Base-by-base conservation (phyloP, 1,140 invertebrate genomes). In the Caenorhabditis brenneri region DNA sequence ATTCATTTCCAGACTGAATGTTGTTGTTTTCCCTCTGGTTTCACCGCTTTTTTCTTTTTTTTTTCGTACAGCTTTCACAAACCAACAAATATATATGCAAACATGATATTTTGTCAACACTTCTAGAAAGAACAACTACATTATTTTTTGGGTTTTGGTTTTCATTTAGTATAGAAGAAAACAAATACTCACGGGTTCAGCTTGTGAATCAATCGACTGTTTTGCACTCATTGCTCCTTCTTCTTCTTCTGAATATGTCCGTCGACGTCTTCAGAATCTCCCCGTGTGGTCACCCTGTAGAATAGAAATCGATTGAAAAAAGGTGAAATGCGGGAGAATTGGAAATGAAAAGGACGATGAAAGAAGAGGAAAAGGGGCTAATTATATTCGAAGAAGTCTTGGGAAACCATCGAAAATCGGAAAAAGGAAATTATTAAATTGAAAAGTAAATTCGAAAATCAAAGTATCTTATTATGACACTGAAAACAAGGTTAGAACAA, bases 171-270 rank as follows among this genome's bases (percentile, higher is more conserved):
- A 27, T 65, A 6, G 0, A 36, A 0, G 16, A 36, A 36, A 31
- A 46, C 10, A 24, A 74, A 39, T 9, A 46, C 65, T 74, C n/a
- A 74, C 65, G 0, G 36, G 36, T 7, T 74, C 65, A 9, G 36
- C 19, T 74, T 74, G 65, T 27, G 65, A 74, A 74, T 74, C 65
- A 46, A 74, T 74, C 65, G 65, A 74, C 65, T 74, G 65, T 46
- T 74, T 74, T 24, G 65, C 65, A 74, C 65, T 74, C 65, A 74
- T 74, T 74, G 22, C 36, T 31, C 0, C n/a, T 42, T 33, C 15
- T 24, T 42, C 53, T 42, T 29, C 4, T 19, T 36, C 12, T 5
- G 29, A 36, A 24, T 42, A n/a, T n/a, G n/a, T n/a, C n/a, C 10
- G 24, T 27, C 36, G 29, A 74, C 65, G 65, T 33, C 65, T 74